Percentiles rank a stretch among this genome's conserved stretches.
phyloP scores from a whole-genome alignment of 2,113 vertebrate species.

The Nothoprocta perdicaria region DNA sequence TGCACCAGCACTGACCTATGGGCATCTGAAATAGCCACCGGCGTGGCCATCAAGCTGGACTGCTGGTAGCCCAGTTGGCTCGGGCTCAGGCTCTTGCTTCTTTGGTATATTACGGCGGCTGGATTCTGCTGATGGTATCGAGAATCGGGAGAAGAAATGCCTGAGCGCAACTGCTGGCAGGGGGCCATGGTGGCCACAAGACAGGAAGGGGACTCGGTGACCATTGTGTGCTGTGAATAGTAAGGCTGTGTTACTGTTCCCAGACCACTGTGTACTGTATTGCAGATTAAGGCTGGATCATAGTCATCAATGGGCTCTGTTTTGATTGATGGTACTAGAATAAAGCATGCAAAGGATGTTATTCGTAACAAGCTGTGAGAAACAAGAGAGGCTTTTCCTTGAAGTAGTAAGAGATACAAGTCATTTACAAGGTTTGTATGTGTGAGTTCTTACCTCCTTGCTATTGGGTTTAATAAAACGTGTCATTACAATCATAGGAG shows the following conservation, averaged over 20 bases:
- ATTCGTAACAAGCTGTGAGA: not conserved
- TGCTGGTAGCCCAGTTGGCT: constrained; percentile 87
- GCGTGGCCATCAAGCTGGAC: constrained; percentile 67
- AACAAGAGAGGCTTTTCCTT: constrained; percentile 23
- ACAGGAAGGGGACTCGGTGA: constrained; percentile 85
- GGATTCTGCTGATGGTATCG: constrained; percentile 90
- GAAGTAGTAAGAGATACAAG: not conserved
- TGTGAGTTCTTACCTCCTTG: not conserved
- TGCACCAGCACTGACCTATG: constrained; percentile 95
- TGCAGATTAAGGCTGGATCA: constrained; percentile 87
- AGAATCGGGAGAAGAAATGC: constrained; percentile 84
- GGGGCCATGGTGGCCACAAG: constrained; percentile 87
- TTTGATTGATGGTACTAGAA: constrained; percentile 95
- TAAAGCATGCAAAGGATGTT: constrained; percentile 61
- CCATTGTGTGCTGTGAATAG: constrained; percentile 85
- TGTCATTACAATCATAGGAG: not conserved
- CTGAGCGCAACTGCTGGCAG: constrained; percentile 88
- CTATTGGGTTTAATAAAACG: not conserved
- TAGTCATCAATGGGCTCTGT: constrained; percentile 95
- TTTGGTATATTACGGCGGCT: constrained; percentile 87
- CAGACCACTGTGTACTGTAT: constrained; percentile 84
- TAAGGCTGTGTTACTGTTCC: constrained; percentile 88
- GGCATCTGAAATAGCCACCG: constrained; percentile 83
- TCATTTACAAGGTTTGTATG: not conserved
- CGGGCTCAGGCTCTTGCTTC: constrained; percentile 86